A percentile compares a stretch with the other conserved stretches of the same genome.
phyloP scores from a whole-genome alignment of 2,888 invertebrate species.

The Pelosia muscerda region DNA sequence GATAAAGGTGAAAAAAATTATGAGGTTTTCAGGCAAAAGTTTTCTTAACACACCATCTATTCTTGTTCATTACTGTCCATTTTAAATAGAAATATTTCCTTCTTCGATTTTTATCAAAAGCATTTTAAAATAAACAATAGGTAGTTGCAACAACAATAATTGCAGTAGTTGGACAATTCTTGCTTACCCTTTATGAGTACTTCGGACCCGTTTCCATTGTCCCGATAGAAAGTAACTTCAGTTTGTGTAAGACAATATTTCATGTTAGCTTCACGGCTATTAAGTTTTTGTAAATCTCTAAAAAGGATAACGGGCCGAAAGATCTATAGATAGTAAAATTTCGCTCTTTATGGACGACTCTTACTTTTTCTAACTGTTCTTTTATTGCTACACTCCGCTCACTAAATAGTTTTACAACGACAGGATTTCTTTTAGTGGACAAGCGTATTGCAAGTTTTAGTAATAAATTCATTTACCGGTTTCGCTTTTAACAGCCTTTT shows the following conservation, averaged over 20 bases:
- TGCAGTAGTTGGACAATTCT: not conserved
- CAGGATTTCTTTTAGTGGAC: slow-evolving; percentile 30
- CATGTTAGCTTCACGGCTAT: slow-evolving; percentile 41
- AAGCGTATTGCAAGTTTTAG: slow-evolving; percentile 18
- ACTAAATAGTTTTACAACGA: slow-evolving; percentile 37
- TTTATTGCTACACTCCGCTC: slow-evolving; percentile 33
- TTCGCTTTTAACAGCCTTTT: slow-evolving; percentile 22
- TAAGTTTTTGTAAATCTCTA: slow-evolving; percentile 33
- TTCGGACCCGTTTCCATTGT: slow-evolving; percentile 15
- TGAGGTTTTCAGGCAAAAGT: not conserved
- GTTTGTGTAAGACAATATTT: slow-evolving; percentile 25
- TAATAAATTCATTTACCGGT: slow-evolving; percentile 11
- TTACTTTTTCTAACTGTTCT: slow-evolving; percentile 59
- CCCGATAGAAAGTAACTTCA: slow-evolving; percentile 30
- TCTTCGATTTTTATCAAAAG: not conserved
- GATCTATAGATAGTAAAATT: slow-evolving; percentile 41
- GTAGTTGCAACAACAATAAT: not conserved
- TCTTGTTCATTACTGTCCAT: not conserved
- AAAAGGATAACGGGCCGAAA: slow-evolving; percentile 57
- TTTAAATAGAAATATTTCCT: not conserved
- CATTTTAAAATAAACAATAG: not conserved
- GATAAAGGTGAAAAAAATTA: not conserved
- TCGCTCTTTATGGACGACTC: slow-evolving; percentile 54
- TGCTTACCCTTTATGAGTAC: not conserved
- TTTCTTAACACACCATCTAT: not conserved